A percentile compares a stretch with the other conserved stretches of the same genome.
Conservation (phyloP, 2,113 vertebrate species). For the Pseudopodoces humilis region DNA sequence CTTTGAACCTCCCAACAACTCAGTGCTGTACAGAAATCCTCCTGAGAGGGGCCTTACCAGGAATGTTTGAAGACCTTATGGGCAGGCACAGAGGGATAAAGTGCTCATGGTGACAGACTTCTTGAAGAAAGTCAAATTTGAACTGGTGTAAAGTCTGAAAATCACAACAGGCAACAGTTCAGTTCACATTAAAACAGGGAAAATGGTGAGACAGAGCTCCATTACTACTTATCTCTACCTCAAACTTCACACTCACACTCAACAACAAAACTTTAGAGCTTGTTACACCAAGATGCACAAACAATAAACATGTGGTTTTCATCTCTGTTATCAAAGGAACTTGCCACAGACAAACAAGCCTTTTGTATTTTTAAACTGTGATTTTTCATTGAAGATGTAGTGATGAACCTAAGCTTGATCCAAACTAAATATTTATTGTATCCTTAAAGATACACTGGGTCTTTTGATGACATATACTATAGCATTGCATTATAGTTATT, state of each 20-base stretch:
- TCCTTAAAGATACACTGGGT: neutral
- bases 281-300: neutral
- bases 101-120: slow-evolving; percentile 96
- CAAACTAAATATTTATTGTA: neutral
- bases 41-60: slow-evolving; percentile 65
- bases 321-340: neutral
- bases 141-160: slow-evolving; percentile 88
- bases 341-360: neutral
- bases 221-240: neutral
- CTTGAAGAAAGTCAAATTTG: slow-evolving; percentile 96
- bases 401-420: neutral
- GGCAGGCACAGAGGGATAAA: slow-evolving; percentile 95
- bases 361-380: neutral
- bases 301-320: neutral
- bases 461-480: neutral
- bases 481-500: neutral
- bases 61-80: slow-evolving; percentile 85
- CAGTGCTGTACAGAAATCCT: neutral
- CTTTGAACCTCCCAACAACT: neutral
- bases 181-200: neutral
- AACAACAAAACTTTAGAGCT: accelerated
- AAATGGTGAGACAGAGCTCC: neutral
- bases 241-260: neutral
- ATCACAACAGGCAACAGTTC: neutral
- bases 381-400: neutral